A percentile compares a stretch with the other conserved stretches of the same genome.
Evolutionary conservation across 35 echinoderm and acorn worm species (phyloP).

Genomic region (Holothuria glaberrima): DNA sequence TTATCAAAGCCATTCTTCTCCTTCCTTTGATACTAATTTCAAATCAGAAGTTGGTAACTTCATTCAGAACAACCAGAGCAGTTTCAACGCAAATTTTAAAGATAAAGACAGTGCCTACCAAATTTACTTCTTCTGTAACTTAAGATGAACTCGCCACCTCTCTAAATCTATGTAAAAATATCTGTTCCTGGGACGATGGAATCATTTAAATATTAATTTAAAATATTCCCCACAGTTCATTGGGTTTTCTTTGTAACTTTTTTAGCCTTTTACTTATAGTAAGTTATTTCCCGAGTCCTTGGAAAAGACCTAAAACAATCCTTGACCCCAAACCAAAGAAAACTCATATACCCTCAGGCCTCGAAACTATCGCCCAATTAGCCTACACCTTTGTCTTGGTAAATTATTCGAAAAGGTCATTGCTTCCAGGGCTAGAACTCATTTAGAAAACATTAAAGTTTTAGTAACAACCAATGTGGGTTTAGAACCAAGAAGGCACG

Average conservation of each 20-base stretch:
- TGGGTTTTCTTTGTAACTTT: not conserved
- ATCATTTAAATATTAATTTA: not conserved
- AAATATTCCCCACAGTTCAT: not conserved
- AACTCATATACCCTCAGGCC: not conserved
- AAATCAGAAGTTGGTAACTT: too few relatives aligned
- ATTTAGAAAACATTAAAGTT: not conserved
- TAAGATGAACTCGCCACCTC: not conserved
- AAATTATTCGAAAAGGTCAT: conserved; percentile 5
- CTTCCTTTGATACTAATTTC: too few relatives aligned
- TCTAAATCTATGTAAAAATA: not conserved
- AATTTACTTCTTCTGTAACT: too few relatives aligned
- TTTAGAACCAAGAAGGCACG: not conserved
- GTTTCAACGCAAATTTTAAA: not conserved
- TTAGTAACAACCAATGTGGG: not conserved
- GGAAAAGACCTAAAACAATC: not conserved
- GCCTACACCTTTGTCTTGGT: not conserved
- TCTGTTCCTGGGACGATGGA: not conserved
- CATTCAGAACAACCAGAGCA: too few relatives aligned
- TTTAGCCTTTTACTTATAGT: not conserved
- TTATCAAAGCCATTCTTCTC: too few relatives aligned
- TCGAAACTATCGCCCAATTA: not conserved
- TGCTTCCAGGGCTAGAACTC: not conserved
- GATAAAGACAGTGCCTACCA: not conserved
- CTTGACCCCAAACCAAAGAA: not conserved
- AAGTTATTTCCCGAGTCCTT: not conserved